Evolutionary conservation across 1,140 invertebrate species (phyloP).

Genomic region (Acyrthosiphon pisum): DNA sequence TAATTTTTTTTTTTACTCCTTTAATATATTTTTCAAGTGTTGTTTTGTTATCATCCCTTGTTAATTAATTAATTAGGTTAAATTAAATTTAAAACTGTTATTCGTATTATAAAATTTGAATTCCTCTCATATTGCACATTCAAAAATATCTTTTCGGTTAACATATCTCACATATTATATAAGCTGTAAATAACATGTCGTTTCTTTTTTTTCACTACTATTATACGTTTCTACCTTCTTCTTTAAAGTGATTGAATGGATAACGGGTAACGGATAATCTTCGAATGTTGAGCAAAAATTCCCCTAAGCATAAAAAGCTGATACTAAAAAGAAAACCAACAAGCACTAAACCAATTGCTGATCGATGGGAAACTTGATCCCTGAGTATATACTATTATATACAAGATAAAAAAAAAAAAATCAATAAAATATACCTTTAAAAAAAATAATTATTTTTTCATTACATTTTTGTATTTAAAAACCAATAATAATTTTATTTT

Average conservation of each 20-base stretch:
- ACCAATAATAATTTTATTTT: not conserved
- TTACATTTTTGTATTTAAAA: not conserved
- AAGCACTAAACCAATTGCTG: constrained; percentile 19
- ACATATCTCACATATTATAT: not conserved
- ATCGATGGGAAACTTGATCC: constrained; percentile 5
- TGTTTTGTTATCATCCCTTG: not conserved
- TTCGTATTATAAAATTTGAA: not conserved
- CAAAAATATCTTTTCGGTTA: not conserved
- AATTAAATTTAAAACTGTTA: not conserved
- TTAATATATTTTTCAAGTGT: not conserved
- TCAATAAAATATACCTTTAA: not conserved
- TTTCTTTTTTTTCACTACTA: not conserved
- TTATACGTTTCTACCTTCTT: not conserved
- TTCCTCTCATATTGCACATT: not conserved
- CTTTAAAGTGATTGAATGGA: constrained; percentile 46
- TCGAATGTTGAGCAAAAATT: not conserved
- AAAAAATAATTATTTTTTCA: not conserved
- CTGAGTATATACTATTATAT: not conserved
- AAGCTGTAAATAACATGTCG: not conserved
- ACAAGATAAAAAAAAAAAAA: not conserved
- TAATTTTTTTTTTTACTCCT: too few relatives aligned
- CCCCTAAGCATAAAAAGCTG: not conserved
- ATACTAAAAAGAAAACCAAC: constrained; percentile 25
- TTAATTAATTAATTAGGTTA: not conserved
- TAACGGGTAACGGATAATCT: constrained; percentile 30